phyloP scores from a whole-genome alignment of 2,797 vertebrate species.

The Enteromius radiatus region DNA sequence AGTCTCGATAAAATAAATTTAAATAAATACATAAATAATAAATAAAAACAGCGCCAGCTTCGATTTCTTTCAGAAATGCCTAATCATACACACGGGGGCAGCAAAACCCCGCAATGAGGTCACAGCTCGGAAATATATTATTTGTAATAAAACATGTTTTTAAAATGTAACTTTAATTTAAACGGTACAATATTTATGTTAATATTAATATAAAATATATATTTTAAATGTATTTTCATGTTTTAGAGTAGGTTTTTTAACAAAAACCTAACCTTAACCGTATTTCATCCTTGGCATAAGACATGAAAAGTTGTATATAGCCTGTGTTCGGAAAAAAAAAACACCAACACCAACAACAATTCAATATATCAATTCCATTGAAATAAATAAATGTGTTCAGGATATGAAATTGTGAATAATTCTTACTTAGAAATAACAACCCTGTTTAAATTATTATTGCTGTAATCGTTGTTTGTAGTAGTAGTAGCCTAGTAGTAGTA shows the following conservation, averaged over 20 bases:
- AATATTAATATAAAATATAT: neutral
- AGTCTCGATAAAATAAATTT: too few species aligned
- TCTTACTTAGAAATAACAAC: neutral
- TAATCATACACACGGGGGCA: neutral
- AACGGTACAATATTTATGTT: neutral
- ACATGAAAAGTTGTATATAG: neutral
- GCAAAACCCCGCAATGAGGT: neutral
- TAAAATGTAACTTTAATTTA: neutral
- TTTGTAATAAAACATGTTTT: neutral
- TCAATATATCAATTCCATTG: neutral
- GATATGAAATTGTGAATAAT: neutral
- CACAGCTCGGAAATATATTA: neutral
- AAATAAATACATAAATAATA: too few species aligned
- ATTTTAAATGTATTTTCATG: neutral
- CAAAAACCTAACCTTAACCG: neutral
- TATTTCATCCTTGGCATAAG: neutral
- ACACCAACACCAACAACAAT: neutral
- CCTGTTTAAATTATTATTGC: neutral
- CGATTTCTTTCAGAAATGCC: neutral
- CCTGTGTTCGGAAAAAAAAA: neutral
- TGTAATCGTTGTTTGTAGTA: neutral
- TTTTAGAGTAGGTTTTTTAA: neutral
- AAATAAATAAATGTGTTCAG: neutral
- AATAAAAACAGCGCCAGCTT: too few species aligned
- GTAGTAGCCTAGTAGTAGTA: too few species aligned